phyloP scores from a whole-genome alignment of 2,113 vertebrate genomes.

The Maccullochella peelii region DNA sequence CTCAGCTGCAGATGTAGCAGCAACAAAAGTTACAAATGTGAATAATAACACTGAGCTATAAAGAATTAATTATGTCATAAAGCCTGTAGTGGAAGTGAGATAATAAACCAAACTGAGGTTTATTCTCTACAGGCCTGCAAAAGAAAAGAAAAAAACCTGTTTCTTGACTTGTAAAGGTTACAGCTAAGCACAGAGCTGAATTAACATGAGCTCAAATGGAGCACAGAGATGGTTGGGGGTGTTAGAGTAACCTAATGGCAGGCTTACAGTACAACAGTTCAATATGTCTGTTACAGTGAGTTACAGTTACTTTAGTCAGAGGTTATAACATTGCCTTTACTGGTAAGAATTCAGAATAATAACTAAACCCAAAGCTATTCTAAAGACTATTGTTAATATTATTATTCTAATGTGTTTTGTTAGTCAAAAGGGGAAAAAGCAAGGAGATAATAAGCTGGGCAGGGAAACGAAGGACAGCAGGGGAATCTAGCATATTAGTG shows the following conservation, averaged over 20 bases:
- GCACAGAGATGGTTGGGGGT: conserved; percentile 52
- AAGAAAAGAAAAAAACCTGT: conserved; percentile 46
- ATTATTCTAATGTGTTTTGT: conserved; percentile 48
- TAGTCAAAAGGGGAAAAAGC: conserved; percentile 47
- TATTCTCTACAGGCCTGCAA: conserved; percentile 21
- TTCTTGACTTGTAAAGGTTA: conserved; percentile 57
- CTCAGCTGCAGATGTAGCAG: conserved; percentile 64
- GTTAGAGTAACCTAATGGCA: conserved; percentile 69
- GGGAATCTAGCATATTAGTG: conserved; percentile 66
- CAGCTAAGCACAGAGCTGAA: conserved; percentile 58
- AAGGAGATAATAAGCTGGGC: conserved; percentile 34
- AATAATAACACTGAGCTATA: conserved; percentile 40
- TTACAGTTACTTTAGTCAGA: conserved; percentile 75
- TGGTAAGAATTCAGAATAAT: conserved; percentile 34
- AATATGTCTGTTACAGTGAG: conserved; percentile 72
- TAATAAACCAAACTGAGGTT: conserved; percentile 24
- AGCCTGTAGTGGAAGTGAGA: conserved; percentile 1
- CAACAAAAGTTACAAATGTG: conserved; percentile 46
- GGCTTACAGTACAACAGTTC: conserved; percentile 75
- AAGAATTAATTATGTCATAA: conserved; percentile 29
- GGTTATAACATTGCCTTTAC: conserved; percentile 50
- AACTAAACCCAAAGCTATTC: conserved; percentile 39
- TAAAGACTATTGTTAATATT: conserved; percentile 36
- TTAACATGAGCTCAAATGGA: conserved; percentile 61
- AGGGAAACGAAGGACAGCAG: conserved; percentile 53